Conservation (phyloP, 2,797 vertebrate species). For the Neomorphus geoffroyi region DNA sequence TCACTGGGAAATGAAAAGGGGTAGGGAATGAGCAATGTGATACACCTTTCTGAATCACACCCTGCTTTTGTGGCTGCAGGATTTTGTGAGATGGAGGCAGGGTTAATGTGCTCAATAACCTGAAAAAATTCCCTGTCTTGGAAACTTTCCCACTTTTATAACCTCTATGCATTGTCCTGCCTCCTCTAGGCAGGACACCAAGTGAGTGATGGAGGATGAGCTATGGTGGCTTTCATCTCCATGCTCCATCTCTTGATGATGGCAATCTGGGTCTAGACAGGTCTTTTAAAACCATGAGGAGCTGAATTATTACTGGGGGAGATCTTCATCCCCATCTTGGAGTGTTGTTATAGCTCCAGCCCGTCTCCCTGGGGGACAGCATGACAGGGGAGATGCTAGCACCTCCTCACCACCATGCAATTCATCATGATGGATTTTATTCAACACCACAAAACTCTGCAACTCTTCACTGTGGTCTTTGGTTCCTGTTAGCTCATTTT, state of each 20-base stretch:
- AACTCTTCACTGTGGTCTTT: neutral
- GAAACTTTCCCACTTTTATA: neutral
- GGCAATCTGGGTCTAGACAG: neutral
- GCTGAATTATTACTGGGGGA: neutral
- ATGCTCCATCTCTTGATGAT: neutral
- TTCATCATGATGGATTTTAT: neutral
- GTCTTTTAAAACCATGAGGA: neutral
- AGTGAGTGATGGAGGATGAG: neutral
- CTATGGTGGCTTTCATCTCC: accelerated
- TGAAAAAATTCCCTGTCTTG: neutral
- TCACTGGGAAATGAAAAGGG: neutral
- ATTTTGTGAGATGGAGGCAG: neutral
- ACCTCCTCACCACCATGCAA: neutral
- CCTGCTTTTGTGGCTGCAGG: slow-evolving; percentile 7
- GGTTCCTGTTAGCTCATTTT: neutral
- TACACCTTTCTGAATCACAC: neutral
- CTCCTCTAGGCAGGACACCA: neutral
- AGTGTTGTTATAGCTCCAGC: neutral
- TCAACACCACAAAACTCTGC: neutral
- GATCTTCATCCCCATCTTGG: accelerated
- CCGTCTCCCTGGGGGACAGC: neutral
- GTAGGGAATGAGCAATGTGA: neutral
- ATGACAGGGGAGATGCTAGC: neutral
- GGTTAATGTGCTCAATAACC: neutral
- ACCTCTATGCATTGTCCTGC: accelerated